Evolutionary conservation across 2,888 invertebrate species (phyloP), one percentile per base, ranked within the genome.

Genomic region (Gortyna flavago): DNA sequence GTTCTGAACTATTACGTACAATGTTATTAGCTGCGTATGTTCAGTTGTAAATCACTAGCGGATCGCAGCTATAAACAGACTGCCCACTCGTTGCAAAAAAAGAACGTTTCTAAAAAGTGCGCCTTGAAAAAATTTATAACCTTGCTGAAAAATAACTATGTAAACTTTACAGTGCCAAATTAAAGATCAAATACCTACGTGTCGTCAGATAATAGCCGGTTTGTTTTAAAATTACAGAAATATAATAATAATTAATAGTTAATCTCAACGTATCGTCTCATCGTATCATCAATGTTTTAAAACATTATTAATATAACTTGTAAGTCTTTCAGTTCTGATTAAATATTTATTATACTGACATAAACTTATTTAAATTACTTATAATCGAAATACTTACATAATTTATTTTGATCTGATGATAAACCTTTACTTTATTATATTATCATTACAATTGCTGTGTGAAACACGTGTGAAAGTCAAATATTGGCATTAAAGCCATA

Each of bases 11-110:
- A 90, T 92, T 90, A 89, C 78, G 78, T 81, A 79, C 88, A 87
- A 85, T 88, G 90, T 89, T 90, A 91, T 90, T 89, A 90, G 88
- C 84, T 87, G 85, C 87, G 89, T 90, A 91, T 87, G 88, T 88
- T 83, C 84, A 86, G 88, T 89, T 86, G 92, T 93, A 94, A 94
- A 94, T 94, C 94, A 94, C 92, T 88, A 81, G 89, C 86, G 89
- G 90, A 91, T 90, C 89, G 91, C 90, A 90, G 90, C 92, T 91
- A 91, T 95, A 95, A 94, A 94, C 94, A 95, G 89, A 90, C 93
- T 90, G 89, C 94, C 92, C 93, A 93, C 93, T 88, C 92, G 88
- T 89, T 89, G 92, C 91, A 91, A 90, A 93, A 93, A 87, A 82
- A 83, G 78, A 88, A 87, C 82, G 86, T 88, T 90, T 90, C 75